Evolutionary conservation across 2,797 vertebrate species (phyloP).

Genomic region (Sebastes reedi): DNA sequence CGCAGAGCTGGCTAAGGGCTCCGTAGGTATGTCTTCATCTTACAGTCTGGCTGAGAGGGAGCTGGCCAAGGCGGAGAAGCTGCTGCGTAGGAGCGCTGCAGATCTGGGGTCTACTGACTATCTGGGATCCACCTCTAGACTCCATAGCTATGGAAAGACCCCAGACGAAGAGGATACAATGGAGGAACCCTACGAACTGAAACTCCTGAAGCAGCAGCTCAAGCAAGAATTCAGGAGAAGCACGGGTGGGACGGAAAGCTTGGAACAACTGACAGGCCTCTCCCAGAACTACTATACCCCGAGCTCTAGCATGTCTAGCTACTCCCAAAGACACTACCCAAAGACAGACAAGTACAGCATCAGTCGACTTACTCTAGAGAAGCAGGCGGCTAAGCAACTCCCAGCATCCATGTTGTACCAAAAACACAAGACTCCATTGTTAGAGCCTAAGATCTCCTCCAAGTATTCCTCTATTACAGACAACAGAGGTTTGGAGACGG

Average conservation of each 20-base stretch:
- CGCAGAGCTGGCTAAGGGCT: constrained; percentile 92
- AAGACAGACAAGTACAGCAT: constrained; percentile 98
- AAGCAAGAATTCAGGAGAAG: constrained; percentile 99
- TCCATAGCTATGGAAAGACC: constrained; percentile 93
- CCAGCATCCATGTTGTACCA: constrained; percentile 95
- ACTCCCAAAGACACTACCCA: constrained; percentile 92
- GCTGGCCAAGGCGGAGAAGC: constrained; percentile 92
- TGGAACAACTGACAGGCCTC: constrained; percentile 93
- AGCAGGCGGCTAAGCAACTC: constrained; percentile 97
- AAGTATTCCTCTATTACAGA: constrained; percentile 97
- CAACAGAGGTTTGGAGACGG: constrained; percentile 91
- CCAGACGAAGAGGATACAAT: constrained; percentile 94
- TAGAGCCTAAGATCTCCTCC: constrained; percentile 91
- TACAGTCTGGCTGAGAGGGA: constrained; percentile 96
- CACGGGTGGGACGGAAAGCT: constrained; percentile 85
- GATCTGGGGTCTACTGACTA: constrained; percentile 93
- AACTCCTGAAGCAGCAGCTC: constrained; percentile 97
- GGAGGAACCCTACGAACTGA: constrained; percentile 98
- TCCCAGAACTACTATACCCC: constrained; percentile 94
- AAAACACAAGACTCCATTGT: constrained; percentile 92
- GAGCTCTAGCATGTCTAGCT: constrained; percentile 79
- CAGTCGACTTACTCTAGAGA: constrained; percentile 95
- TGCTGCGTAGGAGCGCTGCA: constrained; percentile 88
- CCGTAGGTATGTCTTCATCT: constrained; percentile 87
- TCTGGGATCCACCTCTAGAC: constrained; percentile 90